Evolutionary conservation across 2,113 vertebrate genomes (phyloP), one percentile per base, ranked within the genome.

Genomic region (Atherinomorus stipes): DNA sequence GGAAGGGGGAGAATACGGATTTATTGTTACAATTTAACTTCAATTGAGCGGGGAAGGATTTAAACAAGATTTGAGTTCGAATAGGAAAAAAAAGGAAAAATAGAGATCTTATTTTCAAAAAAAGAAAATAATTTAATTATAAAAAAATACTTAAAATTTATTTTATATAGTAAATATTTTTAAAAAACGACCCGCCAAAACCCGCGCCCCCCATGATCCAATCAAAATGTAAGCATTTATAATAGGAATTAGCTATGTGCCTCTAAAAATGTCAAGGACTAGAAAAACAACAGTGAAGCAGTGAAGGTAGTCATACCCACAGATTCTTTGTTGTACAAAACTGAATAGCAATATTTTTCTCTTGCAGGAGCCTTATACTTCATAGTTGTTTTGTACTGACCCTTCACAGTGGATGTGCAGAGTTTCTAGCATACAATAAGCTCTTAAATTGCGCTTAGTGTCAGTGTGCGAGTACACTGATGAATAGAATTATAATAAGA

Each of bases 211-310:
- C 53, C 25, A 15, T 9, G 26, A 76, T 72, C 13, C 31, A 23
- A n/a, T 22, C 23, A 42, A 54, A 50, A 21, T 56, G 21, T 34
- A 38, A 52, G 57, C 44, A 42, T 54, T 34, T 53, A 56, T 60
- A 6, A 31, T 23, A n/a, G n/a, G n/a, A n/a, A n/a, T n/a, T n/a
- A 11, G 42, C 42, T 65, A 5, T 47, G 21, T 54, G 19, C 62
- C 34, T 74, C 76, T 83, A 22, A 63, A 75, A 83, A 81, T 76
- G 60, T 88, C 77, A 78, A 81, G 71, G 74, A 73, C 72, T 81
- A 73, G n/a, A 64, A 72, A 56, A 26, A 54, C 58, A 44, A 47
- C 4, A 34, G 1, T 2, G 1, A 70, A 75, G 34, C 50, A 13
- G 50, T 64, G 60, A 19, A 37, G 58, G 64, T 59, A 19, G 22